Percentiles rank a stretch among this genome's conserved stretches.
phyloP scores from a whole-genome alignment of 2,888 invertebrate genomes.

The Dolichopus griseipennis region DNA sequence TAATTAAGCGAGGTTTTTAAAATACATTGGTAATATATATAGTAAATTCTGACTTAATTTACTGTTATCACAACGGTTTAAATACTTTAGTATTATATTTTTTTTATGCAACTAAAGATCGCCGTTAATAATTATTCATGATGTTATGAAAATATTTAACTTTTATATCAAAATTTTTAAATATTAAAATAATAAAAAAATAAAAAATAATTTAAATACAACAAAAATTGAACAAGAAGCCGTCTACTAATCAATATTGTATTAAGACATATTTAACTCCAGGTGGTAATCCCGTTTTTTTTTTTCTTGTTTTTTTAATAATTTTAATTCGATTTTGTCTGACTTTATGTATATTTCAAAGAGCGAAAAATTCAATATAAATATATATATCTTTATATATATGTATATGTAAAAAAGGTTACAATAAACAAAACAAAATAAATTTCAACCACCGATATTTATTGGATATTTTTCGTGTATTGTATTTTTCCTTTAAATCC shows the following conservation, averaged over 20 bases:
- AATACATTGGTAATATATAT: too few relatives aligned
- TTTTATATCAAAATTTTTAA: background rate
- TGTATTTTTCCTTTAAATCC: background rate
- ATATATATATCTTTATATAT: background rate
- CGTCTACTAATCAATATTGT: slow-evolving; percentile 1
- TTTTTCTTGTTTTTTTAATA: background rate
- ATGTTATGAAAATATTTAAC: slow-evolving; percentile 6
- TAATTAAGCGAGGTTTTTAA: too few relatives aligned
- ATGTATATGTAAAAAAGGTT: background rate
- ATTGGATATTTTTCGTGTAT: too few relatives aligned
- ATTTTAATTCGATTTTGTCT: too few relatives aligned
- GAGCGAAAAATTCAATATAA: too few relatives aligned
- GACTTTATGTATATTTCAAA: too few relatives aligned
- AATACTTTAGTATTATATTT: background rate
- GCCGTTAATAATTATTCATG: slow-evolving; percentile 3
- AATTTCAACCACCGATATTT: too few relatives aligned
- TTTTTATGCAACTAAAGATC: background rate
- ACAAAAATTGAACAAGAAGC: slow-evolving; percentile 1
- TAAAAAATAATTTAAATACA: background rate
- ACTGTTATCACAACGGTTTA: background rate
- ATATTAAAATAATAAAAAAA: background rate
- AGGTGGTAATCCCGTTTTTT: background rate
- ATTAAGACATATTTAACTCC: background rate
- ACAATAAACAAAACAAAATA: too few relatives aligned
- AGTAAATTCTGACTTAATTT: too few relatives aligned